A percentile compares a stretch with the other conserved stretches of the same genome.
Evolutionary conservation across 2,888 invertebrate genomes (phyloP).

Genomic region (Macrosoma leucophasiata): DNA sequence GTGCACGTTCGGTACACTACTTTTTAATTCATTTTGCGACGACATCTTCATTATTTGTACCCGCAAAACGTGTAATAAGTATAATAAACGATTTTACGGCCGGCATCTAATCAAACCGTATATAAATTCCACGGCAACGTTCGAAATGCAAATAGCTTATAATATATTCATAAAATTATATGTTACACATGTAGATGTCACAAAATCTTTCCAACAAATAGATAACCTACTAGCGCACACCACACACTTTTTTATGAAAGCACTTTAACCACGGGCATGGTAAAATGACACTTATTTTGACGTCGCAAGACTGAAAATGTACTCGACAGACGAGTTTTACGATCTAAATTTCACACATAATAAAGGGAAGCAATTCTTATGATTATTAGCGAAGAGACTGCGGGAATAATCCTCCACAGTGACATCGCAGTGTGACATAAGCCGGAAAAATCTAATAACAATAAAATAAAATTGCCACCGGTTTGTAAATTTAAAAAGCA

Average conservation of each 20-base stretch:
- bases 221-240: slow-evolving; percentile 50
- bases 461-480: slow-evolving; percentile 74
- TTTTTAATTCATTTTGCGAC: slow-evolving; percentile 65
- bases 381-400: slow-evolving; percentile 72
- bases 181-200: slow-evolving; percentile 49
- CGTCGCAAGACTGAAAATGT: slow-evolving; percentile 28
- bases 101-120: no score
- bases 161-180: slow-evolving; percentile 64
- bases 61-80: slow-evolving; percentile 29
- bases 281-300: slow-evolving; percentile 41
- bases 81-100: slow-evolving; percentile 9
- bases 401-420: slow-evolving; percentile 70
- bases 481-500: slow-evolving; percentile 72
- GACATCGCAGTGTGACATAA: slow-evolving; percentile 70
- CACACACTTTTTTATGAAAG: slow-evolving; percentile 37
- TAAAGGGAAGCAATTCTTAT: slow-evolving; percentile 73
- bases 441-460: slow-evolving; percentile 76
- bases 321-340: slow-evolving; percentile 34
- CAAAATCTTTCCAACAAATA: slow-evolving; percentile 52
- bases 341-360: slow-evolving; percentile 73
- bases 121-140: slow-evolving; percentile 35
- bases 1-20: slow-evolving; percentile 64
- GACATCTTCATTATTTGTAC: slow-evolving; percentile 71
- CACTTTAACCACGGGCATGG: slow-evolving; percentile 15
- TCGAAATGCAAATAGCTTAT: slow-evolving; percentile 52